phyloP scores from a whole-genome alignment of 2,888 invertebrate genomes.

The Nipponacmea schrenckii region DNA sequence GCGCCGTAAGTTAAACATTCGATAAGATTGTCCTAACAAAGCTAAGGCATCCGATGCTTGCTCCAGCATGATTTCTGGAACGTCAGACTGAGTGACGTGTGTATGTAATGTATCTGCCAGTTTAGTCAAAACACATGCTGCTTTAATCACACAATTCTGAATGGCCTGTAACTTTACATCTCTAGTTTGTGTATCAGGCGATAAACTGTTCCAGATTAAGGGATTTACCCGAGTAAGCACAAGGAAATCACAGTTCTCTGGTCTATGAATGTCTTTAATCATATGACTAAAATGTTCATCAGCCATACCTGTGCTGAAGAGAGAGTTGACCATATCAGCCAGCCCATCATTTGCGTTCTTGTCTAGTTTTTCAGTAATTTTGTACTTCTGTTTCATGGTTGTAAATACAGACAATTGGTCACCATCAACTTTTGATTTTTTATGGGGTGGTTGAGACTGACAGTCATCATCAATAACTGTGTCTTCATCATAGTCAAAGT shows the following conservation, averaged over 20 bases:
- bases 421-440: neutral
- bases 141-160: constrained; percentile 14
- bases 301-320: constrained; percentile 15
- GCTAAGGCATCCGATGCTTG: neutral
- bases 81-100: neutral
- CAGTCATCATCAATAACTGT: neutral
- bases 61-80: neutral
- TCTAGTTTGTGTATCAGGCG: neutral
- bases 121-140: constrained; percentile 5
- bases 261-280: constrained; percentile 9
- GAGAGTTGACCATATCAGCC: constrained; percentile 17
- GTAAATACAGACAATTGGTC: neutral
- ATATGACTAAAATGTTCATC: constrained; percentile 11
- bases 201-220: constrained; percentile 10
- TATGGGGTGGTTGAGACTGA: neutral
- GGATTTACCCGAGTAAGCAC: constrained; percentile 14
- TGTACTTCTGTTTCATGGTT: neutral
- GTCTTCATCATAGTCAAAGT: neutral
- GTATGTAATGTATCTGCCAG: neutral
- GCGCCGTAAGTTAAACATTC: neutral
- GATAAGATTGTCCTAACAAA: constrained; percentile 12
- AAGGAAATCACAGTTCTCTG: constrained; percentile 13
- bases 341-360: constrained; percentile 9
- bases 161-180: constrained; percentile 1
- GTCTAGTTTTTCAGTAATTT: constrained; percentile 13